Evolutionary conservation across 35 echinoderm and acorn worm species (phyloP).

Genomic region (Apostichopus californicus): DNA sequence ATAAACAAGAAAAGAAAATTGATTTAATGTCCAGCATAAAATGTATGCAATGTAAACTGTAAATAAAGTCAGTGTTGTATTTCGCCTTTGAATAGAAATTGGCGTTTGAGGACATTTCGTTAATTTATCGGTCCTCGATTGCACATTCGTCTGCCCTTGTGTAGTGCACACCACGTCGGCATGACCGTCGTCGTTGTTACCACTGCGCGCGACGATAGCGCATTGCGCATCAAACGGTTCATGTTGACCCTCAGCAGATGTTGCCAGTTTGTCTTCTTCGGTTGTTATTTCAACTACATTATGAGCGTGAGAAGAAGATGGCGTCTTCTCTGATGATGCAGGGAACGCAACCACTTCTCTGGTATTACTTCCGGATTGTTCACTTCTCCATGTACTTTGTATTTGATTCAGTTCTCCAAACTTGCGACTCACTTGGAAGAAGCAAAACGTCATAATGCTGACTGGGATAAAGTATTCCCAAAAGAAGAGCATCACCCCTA

Average conservation of each 20-base stretch:
- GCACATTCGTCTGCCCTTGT: no score
- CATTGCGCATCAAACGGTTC: neutral
- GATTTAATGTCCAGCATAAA: constrained; percentile 76
- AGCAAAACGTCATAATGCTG: constrained; percentile 61
- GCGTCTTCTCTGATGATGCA: neutral
- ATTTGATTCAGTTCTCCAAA: constrained; percentile 31
- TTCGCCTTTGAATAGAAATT: constrained; percentile 53
- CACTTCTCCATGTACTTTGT: neutral
- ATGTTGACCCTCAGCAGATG: neutral
- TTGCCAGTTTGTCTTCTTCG: neutral
- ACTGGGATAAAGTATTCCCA: constrained; percentile 68
- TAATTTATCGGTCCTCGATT: neutral
- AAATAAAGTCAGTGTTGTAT: constrained; percentile 62
- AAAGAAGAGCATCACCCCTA: constrained; percentile 58
- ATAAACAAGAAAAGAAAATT: constrained; percentile 67
- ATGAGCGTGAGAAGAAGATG: neutral
- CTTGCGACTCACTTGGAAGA: constrained; percentile 40
- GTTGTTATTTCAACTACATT: neutral
- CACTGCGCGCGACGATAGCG: no score
- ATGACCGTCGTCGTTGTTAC: no score
- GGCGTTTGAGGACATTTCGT: constrained; percentile 7
- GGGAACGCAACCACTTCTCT: neutral
- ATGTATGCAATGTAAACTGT: constrained; percentile 66
- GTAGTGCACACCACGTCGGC: no score
- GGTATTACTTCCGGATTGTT: neutral